Percentiles rank a stretch among this genome's conserved stretches.
Conservation (phyloP, 2,113 vertebrate genomes). For the Chascanopsetta lugubris region DNA sequence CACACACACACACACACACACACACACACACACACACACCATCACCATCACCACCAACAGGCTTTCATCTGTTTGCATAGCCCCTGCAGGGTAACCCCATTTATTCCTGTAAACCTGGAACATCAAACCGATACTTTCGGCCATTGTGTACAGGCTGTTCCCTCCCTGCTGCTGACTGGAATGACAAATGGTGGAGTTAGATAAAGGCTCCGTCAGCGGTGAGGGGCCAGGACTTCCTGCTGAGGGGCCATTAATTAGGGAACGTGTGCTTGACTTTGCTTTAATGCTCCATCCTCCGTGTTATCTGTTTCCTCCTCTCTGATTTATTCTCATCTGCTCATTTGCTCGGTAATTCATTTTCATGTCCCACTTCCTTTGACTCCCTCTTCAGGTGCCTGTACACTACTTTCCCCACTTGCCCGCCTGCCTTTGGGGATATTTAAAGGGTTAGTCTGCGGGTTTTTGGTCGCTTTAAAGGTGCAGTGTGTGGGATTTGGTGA, state of each 20-base stretch:
- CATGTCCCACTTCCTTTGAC: conserved; percentile 50
- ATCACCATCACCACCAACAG: too few relatives aligned
- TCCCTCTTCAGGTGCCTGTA: conserved; percentile 46
- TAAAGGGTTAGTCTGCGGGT: conserved; percentile 11
- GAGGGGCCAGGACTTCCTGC: conserved; percentile 44
- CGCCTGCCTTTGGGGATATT: conserved; percentile 28
- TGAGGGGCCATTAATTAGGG: conserved; percentile 60
- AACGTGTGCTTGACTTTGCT: conserved; percentile 34
- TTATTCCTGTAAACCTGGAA: conserved; percentile 72
- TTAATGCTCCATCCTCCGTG: conserved; percentile 32
- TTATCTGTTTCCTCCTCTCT: not conserved
- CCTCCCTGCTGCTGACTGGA: conserved; percentile 54
- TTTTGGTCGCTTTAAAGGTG: conserved; percentile 45
- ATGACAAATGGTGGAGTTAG: conserved; percentile 58
- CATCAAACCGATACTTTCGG: conserved; percentile 72
- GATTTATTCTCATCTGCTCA: conserved; percentile 24
- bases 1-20: conserved; percentile 29
- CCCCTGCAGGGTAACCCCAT: conserved; percentile 63
- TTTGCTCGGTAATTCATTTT: conserved; percentile 54
- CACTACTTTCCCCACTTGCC: conserved; percentile 27
- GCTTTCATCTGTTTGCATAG: conserved; percentile 72
- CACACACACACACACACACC: too few relatives aligned
- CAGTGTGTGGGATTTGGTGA: too few relatives aligned
- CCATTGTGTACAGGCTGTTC: conserved; percentile 51
- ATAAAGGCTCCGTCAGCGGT: conserved; percentile 59